A percentile compares a stretch with the other conserved stretches of the same genome.
phyloP scores from a whole-genome alignment of 2,888 invertebrate species.

The Griposia aprilina region DNA sequence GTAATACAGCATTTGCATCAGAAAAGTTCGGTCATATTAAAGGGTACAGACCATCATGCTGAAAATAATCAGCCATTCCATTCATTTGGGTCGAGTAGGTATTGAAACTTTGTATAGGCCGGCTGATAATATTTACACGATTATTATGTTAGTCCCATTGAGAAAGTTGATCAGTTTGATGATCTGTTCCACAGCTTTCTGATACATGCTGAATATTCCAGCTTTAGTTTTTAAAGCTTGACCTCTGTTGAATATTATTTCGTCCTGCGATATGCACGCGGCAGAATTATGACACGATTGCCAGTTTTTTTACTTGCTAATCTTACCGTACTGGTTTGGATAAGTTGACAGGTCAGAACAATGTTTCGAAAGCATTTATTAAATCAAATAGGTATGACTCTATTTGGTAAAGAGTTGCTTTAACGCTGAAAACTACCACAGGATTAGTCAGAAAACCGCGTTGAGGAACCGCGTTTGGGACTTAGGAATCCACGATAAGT shows the following conservation, averaged over 20 bases:
- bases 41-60: too few relatives aligned
- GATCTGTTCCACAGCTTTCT: too few relatives aligned
- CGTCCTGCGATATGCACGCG: background rate
- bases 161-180: too few relatives aligned
- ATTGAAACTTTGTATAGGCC: too few relatives aligned
- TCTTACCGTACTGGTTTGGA: conserved; percentile 24
- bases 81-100: too few relatives aligned
- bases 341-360: conserved; percentile 23
- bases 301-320: conserved; percentile 18
- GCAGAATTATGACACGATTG: conserved; percentile 15
- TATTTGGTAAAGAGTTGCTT: background rate
- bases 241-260: conserved; percentile 19
- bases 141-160: too few relatives aligned
- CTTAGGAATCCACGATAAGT: background rate
- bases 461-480: background rate
- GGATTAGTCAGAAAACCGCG: background rate
- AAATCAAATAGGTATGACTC: background rate
- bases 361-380: background rate
- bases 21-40: too few relatives aligned
- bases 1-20: too few relatives aligned
- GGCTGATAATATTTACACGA: too few relatives aligned
- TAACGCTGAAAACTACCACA: background rate
- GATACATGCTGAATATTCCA: too few relatives aligned
- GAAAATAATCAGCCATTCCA: too few relatives aligned
- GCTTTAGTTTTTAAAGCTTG: background rate